Percentiles rank a stretch among this genome's conserved stretches.
Evolutionary conservation across 2,797 vertebrate species (phyloP).

Genomic region (Dicrostonyx torquatus): DNA sequence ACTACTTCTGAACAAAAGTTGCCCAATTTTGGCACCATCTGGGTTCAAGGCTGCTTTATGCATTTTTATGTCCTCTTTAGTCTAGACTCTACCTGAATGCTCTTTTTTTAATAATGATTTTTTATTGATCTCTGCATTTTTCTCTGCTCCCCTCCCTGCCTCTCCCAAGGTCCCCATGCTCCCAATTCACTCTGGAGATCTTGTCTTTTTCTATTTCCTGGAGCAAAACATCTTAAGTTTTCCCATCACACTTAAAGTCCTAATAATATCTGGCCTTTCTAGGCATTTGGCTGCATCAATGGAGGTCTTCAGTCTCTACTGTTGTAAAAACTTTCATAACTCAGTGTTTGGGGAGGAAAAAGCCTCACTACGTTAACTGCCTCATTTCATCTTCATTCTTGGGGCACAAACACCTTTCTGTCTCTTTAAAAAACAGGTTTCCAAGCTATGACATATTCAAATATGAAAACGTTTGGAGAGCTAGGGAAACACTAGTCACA

Average conservation of each 20-base stretch:
- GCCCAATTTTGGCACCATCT: not conserved
- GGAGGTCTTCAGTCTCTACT: conserved; percentile 67
- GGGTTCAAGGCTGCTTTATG: not conserved
- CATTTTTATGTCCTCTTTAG: not conserved
- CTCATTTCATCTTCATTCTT: conserved; percentile 68
- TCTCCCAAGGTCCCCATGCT: no score
- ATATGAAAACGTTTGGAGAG: conserved; percentile 70
- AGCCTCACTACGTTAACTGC: conserved; percentile 57
- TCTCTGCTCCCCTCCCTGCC: no score
- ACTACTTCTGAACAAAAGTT: not conserved
- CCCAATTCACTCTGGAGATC: no score
- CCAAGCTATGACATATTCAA: conserved; percentile 59
- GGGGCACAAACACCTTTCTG: conserved; percentile 36
- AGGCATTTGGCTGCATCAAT: conserved; percentile 55
- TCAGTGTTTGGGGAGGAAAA: conserved; percentile 52
- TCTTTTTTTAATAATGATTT: no score
- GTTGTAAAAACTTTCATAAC: conserved; percentile 62
- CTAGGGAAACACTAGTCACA: conserved; percentile 2
- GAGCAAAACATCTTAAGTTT: conserved; percentile 48
- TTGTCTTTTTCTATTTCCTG: no score
- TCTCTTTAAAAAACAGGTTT: conserved; percentile 70
- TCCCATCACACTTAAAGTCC: conserved; percentile 28
- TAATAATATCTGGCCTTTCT: conserved; percentile 49
- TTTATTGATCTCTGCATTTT: no score
- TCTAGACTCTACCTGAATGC: not conserved